Conservation (phyloP, 37 sponge, comb jelly and placozoan genomes). For the Petrosia ficiformis region DNA sequence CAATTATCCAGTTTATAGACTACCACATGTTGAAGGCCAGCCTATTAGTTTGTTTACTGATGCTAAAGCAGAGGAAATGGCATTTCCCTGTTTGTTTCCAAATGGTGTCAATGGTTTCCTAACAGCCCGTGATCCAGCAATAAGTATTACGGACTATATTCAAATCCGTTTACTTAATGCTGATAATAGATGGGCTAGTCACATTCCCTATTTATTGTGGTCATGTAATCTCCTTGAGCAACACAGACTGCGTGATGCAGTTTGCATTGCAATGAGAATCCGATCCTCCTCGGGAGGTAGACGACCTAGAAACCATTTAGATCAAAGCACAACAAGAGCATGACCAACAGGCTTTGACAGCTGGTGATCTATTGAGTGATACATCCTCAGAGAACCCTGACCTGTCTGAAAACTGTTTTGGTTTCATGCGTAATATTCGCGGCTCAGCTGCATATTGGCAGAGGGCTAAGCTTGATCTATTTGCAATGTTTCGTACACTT, state of each 20-base stretch:
- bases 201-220: conserved; percentile 3
- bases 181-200: conserved; percentile 6
- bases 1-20: no score
- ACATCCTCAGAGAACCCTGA: no score
- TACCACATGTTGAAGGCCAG: no score
- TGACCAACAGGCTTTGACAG: neutral
- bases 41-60: no score
- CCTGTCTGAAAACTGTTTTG: no score
- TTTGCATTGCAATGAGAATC: no score
- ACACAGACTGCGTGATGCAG: neutral
- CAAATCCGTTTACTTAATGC: conserved; percentile 2
- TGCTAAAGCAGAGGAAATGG: no score
- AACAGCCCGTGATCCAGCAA: neutral
- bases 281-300: neutral
- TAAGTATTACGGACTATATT: neutral
- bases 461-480: no score
- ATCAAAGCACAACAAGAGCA: no score
- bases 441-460: conserved; percentile 18
- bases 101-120: conserved; percentile 10
- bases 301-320: no score
- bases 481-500: no score
- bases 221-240: conserved; percentile 1
- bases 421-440: conserved; percentile 6
- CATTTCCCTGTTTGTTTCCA: conserved; percentile 13
- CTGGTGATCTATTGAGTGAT: neutral